Evolutionary conservation across 64 coral and sea anemone genomes (phyloP), one percentile per base, ranked within the genome.

Genomic region (Dendrophyllia cribrosa): DNA sequence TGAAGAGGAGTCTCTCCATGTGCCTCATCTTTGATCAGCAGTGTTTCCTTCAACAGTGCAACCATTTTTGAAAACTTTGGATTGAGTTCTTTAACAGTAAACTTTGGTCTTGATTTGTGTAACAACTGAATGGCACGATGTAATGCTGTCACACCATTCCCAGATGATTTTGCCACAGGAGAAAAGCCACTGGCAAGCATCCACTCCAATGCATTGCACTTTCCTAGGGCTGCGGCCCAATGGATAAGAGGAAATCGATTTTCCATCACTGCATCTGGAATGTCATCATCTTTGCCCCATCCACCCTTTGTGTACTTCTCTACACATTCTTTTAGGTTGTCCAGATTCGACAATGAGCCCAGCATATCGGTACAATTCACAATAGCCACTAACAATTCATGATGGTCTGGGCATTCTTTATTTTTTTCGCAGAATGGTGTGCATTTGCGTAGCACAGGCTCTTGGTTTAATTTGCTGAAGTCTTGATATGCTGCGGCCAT

Each of bases 341-440:
- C 91, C 16, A 99, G 86, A 68, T 99, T 99, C 86, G 97, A 99
- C 16, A 96, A 76, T 19, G 97, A 91, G 6, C 97, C 97, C 11
- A 95, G 51, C 91, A 93, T 94, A 80, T 99, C 94, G 13, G 91
- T 99, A 68, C 97, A 99, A 76, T 99, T 99, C 10, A 99, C 91
- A 75, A 99, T 89, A 46, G 97, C 90, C 8, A 96, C 84, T 20
- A 99, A 79, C 70, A 99, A 80, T 56, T 99, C 97, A 78, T 99
- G 97, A 73, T 99, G 97, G 11, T 96, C 94, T 67, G 94, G 97
- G 34, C 97, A 99, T 5, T 96, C 91, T 17, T 93, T 95, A 48
- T 91, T 96, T 63, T 91, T 93, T 78, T 99, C 97, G 80, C 97
- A 99, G 56, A 99, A 99, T 59, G 94, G 94, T 64, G 97, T 99